Base-by-base conservation (phyloP, 2,888 invertebrate genomes). In the Hyposoter dolosus region DNA sequence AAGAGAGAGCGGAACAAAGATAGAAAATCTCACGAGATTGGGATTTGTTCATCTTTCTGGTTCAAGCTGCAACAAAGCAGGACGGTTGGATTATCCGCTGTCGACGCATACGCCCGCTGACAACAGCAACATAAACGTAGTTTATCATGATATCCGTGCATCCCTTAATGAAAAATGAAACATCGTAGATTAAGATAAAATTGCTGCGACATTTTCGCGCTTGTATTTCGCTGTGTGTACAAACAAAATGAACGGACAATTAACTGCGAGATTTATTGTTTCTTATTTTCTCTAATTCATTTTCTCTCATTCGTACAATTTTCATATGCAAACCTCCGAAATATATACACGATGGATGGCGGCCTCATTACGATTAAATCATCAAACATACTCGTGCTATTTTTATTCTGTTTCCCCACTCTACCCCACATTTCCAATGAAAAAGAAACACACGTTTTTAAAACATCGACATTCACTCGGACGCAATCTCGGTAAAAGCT, bases 341-440 rank as follows among this genome's bases (percentile, higher is more conserved):
- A 80, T 87, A 88, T 86, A 77, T 83, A 74, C 84, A 82, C 63
- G 76, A 74, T 56, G 68, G 60, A 63, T 83, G 79, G 45, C 84
- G 79, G 45, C 87, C 82, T 84, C 47, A 71, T 87, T 78, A 68
- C 43, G 40, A 35, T 47, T 81, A 66, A 60, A 81, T 77, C 50
- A 23, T 77, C 68, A 32, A 65, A 50, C 71, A 40, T 76, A 78
- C 50, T 83, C 72, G 78, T 71, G 66, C 74, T 7, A 5, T 63
- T 80, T 35, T 15, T 56, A 23, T 66, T 66, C 32, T 23, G 0
- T 19, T 72, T 56, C 32, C 19, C 1, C 23, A 19, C 17, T 19
- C 50, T 35, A 9, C 10, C 32, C 4, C 53, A 40, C 19, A 43
- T 43, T 43, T 19, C 23, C 17, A 32, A 60, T 17, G 1, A 23